Base-by-base conservation (phyloP, 2,797 vertebrate genomes). In the Poeciliopsis presidionis region DNA sequence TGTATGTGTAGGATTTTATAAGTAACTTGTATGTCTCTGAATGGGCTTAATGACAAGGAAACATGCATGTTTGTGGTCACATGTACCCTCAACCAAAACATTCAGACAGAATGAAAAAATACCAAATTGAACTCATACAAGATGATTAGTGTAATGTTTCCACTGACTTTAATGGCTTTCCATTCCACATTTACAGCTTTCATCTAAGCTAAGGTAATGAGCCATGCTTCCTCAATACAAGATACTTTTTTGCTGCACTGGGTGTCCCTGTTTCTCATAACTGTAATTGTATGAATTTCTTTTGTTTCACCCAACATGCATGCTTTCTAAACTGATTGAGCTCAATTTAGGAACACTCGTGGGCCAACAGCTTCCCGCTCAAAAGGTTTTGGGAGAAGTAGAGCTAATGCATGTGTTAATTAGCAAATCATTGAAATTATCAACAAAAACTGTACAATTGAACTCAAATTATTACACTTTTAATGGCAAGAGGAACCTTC, bases 391-490 rank as follows among this genome's bases (percentile, higher is more conserved):
- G 63, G 41, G 73, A 73, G 75, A 82, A 72, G 22, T 4, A 61
- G 75, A 7, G 43, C 72, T 88, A 86, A 89, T 78, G 81, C 55
- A 83, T 77, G 70, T 73, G 79, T 81, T 87, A 81, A 87, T 80
- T 90, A 81, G 82, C 79, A 86, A 87, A 84, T 63, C 28, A 82
- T 88, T 91, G 86, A 53, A 90, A 87, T 90, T 86, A 86, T 79
- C 75, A 73, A 79, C 80, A 74, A 86, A 89, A 93, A 88, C 83
- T 83, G 63, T 76, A 84, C 73, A 89, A 89, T 90, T 88, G 49
- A 65, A 75, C 80, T 81, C 51, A 84, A 82, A 93, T 90, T 82
- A 93, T 89, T 78, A 81, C 75, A 83, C 70, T 88, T 88, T 89
- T 82, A 86, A 80, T 79, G 80, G 80, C 74, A 80, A 79, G 88